These are phyloP conservation scores for Steinernema scapterisci DNA, from an alignment of 2,888 invertebrate species.

Conservation along the genomic window DNA sequence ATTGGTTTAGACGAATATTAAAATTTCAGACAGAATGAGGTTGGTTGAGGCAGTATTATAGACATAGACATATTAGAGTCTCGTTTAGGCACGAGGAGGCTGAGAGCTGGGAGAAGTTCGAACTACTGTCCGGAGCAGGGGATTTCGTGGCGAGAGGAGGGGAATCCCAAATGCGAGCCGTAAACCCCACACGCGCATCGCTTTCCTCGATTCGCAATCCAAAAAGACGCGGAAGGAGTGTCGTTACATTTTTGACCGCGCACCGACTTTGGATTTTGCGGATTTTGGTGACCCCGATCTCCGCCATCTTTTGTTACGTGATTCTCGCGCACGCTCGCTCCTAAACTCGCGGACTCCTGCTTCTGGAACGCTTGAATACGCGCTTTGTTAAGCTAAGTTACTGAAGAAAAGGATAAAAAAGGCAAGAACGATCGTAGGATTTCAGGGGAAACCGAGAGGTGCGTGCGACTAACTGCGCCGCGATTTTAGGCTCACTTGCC, in stretches of 20 bases:
- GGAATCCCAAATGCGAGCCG: background rate
- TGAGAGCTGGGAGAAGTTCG: background rate
- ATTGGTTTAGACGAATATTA: no score
- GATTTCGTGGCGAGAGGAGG: background rate
- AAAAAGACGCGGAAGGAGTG: no score
- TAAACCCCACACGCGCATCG: conserved; percentile 12
- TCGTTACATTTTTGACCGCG: no score
- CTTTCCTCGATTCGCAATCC: background rate
- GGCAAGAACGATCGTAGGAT: background rate
- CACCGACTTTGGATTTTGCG: background rate
- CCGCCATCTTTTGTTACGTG: background rate
- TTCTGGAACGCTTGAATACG: background rate
- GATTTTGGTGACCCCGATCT: background rate
- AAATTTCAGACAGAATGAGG: no score
- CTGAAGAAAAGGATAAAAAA: background rate
- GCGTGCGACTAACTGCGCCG: background rate
- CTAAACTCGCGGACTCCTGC: background rate
- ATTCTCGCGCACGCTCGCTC: background rate
- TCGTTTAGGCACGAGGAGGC: background rate
- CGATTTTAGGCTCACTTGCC: conserved; percentile 14
- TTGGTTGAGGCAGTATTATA: no score
- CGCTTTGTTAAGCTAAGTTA: background rate
- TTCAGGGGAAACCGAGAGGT: background rate
- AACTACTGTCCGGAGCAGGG: background rate
- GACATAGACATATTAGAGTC: background rate